Conservation (phyloP, 2,113 vertebrate genomes). For the Empidonax traillii region DNA sequence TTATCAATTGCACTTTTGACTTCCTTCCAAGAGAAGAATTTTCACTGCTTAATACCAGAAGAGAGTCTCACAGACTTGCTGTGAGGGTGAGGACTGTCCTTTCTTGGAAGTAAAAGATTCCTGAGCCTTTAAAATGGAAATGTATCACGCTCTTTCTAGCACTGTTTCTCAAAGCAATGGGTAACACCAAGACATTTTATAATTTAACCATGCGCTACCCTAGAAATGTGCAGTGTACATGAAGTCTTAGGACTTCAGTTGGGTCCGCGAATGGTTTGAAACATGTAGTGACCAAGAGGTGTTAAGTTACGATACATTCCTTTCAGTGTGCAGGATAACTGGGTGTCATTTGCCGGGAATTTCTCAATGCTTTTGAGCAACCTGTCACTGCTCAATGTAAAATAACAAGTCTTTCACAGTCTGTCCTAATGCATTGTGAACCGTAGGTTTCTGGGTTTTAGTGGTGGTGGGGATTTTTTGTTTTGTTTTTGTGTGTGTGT, state of each 20-base stretch:
- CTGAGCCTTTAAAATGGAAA: conserved; percentile 1
- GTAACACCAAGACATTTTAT: background rate
- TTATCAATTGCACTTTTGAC: background rate
- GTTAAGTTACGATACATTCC: background rate
- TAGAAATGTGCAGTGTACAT: background rate
- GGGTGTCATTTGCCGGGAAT: background rate
- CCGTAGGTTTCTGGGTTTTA: background rate
- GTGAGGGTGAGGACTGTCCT: background rate
- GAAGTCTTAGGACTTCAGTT: background rate
- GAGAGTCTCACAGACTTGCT: background rate
- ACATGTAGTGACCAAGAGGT: background rate
- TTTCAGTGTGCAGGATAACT: background rate
- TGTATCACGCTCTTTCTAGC: background rate
- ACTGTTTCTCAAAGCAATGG: background rate
- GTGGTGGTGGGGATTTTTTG: too few relatives aligned
- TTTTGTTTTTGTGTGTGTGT: too few relatives aligned
- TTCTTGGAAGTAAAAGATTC: background rate
- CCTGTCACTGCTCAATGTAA: background rate
- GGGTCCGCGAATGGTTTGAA: background rate
- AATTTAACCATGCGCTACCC: background rate
- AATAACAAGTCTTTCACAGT: background rate
- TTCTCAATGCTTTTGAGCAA: background rate
- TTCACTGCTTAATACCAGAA: background rate
- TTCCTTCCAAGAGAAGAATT: background rate
- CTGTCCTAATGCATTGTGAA: background rate